Percentiles rank a stretch among this genome's conserved stretches.
Evolutionary conservation across 2,113 vertebrate genomes (phyloP).

Genomic region (Sapajus apella): DNA sequence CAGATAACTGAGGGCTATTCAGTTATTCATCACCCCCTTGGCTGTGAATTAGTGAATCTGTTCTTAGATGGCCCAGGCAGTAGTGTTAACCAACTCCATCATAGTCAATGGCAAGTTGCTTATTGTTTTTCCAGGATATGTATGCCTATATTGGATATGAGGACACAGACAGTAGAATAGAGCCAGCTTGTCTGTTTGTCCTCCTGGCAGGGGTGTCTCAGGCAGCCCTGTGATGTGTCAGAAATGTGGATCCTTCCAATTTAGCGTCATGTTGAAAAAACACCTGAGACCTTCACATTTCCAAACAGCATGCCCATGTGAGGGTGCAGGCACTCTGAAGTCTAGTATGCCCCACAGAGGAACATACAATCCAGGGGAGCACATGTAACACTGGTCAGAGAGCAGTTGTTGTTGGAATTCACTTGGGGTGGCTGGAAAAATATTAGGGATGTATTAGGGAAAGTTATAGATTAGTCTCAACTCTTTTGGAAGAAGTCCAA

Average conservation of each 20-base stretch:
- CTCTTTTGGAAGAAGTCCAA: too few species aligned
- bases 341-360: not conserved
- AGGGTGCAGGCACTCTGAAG: not conserved
- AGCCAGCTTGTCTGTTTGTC: not conserved
- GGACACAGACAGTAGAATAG: not conserved
- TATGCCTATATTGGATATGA: not conserved
- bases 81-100: not conserved
- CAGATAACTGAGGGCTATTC: not conserved
- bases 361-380: not conserved
- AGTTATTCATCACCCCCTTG: not conserved
- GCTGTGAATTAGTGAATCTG: not conserved
- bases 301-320: not conserved
- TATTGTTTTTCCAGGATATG: not conserved
- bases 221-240: not conserved
- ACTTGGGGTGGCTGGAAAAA: too few species aligned
- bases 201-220: not conserved
- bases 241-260: not conserved
- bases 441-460: too few species aligned
- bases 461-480: too few species aligned
- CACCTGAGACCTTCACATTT: not conserved
- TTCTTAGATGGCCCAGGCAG: not conserved
- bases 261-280: not conserved
- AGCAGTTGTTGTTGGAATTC: not conserved
- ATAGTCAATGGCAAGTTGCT: not conserved
- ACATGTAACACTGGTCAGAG: not conserved